Conservation (phyloP, 1,140 invertebrate genomes). For the Druon quercuslanigerum region DNA sequence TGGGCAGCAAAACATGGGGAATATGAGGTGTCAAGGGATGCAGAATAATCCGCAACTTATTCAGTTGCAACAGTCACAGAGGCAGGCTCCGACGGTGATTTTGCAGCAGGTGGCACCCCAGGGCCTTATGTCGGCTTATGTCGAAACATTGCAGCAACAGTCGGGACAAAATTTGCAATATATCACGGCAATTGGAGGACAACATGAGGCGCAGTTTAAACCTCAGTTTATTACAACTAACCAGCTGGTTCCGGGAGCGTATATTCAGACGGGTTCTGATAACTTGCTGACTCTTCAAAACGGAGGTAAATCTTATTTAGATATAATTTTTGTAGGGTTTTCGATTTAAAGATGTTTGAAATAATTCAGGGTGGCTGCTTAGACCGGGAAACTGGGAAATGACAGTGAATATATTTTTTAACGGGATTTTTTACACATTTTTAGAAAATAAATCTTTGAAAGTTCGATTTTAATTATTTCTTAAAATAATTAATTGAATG, state of each 20-base stretch:
- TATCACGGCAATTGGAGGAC: conserved; percentile 79
- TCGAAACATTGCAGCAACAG: conserved; percentile 81
- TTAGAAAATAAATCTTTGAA: too few species aligned
- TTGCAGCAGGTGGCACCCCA: conserved; percentile 81
- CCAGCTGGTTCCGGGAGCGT: conserved; percentile 78
- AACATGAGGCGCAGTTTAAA: conserved; percentile 77
- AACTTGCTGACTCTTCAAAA: conserved; percentile 78
- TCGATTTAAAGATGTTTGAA: too few species aligned
- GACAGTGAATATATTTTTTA: too few species aligned
- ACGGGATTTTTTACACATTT: too few species aligned
- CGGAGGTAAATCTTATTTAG: conserved; percentile 59
- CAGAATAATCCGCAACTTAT: conserved; percentile 65
- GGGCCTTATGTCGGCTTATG: conserved; percentile 81
- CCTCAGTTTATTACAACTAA: conserved; percentile 79
- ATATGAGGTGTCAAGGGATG: conserved; percentile 61
- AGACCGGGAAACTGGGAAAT: too few species aligned
- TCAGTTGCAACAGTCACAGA: conserved; percentile 63
- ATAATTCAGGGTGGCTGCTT: too few species aligned
- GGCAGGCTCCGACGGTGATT: conserved; percentile 78
- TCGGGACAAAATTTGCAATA: conserved; percentile 83
- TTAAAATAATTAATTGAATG: too few species aligned
- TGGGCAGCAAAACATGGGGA: conserved; percentile 49
- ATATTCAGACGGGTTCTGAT: conserved; percentile 80
- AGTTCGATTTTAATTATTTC: too few species aligned
- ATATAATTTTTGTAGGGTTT: too few species aligned